A percentile compares a stretch with the other conserved stretches of the same genome.
Conservation (phyloP, 2,113 vertebrate genomes). For the Condylura cristata region DNA sequence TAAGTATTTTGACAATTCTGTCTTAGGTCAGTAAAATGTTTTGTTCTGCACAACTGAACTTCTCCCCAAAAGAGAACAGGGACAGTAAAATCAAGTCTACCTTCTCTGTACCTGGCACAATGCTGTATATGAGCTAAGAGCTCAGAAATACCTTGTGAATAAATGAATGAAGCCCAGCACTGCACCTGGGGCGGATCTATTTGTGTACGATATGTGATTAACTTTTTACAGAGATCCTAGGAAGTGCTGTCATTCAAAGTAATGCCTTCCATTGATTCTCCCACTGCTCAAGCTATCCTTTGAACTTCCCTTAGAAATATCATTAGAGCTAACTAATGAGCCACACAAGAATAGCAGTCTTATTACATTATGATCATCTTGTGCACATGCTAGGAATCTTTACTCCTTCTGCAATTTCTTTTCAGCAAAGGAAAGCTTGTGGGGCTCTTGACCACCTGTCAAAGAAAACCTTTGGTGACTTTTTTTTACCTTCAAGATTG, state of each 20-base stretch:
- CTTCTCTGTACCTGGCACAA: neutral
- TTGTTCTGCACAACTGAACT: neutral
- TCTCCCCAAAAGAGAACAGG: neutral
- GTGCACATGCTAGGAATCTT: neutral
- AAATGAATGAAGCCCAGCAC: conserved; percentile 3
- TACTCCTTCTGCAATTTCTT: neutral
- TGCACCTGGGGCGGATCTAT: neutral
- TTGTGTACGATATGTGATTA: conserved; percentile 68
- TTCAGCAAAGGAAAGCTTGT: neutral
- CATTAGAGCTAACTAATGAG: conserved; percentile 72
- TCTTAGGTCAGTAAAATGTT: neutral
- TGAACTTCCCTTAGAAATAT: conserved; percentile 74
- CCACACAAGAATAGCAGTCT: conserved; percentile 64
- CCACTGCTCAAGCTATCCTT: conserved; percentile 63
- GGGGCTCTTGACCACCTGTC: neutral
- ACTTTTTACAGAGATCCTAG: conserved; percentile 58
- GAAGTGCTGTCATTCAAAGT: conserved; percentile 72
- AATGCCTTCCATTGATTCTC: conserved; percentile 41
- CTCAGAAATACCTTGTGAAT: conserved; percentile 24
- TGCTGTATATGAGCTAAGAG: neutral
- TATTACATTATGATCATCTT: conserved; percentile 40
- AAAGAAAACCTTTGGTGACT: neutral
- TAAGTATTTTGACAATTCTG: conserved; percentile 42
- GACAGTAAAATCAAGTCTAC: neutral
- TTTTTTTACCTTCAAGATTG: neutral